Base-by-base conservation (phyloP, 2,797 vertebrate species). In the Masticophis lateralis region DNA sequence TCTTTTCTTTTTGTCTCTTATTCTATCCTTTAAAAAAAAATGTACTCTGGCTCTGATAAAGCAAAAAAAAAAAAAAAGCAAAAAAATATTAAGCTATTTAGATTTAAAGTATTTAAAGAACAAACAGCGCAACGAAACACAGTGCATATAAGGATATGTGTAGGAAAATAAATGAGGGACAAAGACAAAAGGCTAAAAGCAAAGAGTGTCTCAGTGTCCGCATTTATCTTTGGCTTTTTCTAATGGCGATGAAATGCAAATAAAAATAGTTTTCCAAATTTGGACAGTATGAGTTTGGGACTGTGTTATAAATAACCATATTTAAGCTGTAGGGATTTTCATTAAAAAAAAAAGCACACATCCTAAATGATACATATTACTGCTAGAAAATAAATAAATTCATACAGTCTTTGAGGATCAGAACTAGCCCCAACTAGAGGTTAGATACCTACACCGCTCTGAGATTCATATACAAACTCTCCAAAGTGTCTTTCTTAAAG, bases 261-360 rank as follows among this genome's bases (percentile, higher is more conserved):
- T 63, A n/a, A 57, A 91, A 91, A 91, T 91, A 91, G 28, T 53
- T 91, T 86, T 86, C 79, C 57, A 86, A 53, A 79, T 92, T 43
- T 88, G 53, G 57, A 56, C 51, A 28, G 4, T 56, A 56, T 43
- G 56, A 69, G 43, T 55, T 88, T 86, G 51, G 37, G 47, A 28
- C 13, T 20, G 37, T 22, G 3, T 74, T 74, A 92, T 74, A 57
- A 69, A 91, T 61, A 91, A 11, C 5, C 25, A 22, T 9, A 18
- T 88, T 74, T 74, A 88, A 69, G 27, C 25, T 9, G 53, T 20
- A 66, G 20, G 22, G 55, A 28, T 47, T 10, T 87, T 59, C 63
- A 88, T 59, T 43, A 5, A 53, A 10, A 88, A 55, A 5, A 61
- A 27, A 9, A 27, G 11, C 9, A 57, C 10, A 22, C 3, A 53